phyloP scores from a whole-genome alignment of 1,140 invertebrate genomes.

The Drosophila lacteicornis region DNA sequence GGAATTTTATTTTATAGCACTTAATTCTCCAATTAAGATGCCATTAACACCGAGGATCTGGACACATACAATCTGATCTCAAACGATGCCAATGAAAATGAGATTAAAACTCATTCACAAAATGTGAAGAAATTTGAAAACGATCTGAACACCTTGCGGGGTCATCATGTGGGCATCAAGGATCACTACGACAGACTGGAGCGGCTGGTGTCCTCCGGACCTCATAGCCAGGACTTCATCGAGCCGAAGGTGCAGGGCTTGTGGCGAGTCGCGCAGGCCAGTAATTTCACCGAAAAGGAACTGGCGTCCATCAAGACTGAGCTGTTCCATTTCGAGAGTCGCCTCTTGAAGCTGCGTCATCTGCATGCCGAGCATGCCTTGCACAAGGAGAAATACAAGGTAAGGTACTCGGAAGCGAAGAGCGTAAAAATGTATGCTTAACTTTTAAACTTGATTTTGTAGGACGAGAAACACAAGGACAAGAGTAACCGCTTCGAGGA shows the following conservation, averaged over 20 bases:
- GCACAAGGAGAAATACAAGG: constrained; percentile 88
- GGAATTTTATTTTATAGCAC: not conserved
- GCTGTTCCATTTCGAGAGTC: constrained; percentile 94
- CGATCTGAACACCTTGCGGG: constrained; percentile 90
- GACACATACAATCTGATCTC: constrained; percentile 87
- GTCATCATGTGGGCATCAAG: constrained; percentile 91
- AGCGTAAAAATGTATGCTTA: not conserved
- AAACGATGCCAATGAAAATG: constrained; percentile 78
- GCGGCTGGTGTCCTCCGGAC: constrained; percentile 88
- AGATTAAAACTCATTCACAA: constrained; percentile 76
- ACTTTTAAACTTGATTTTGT: constrained; percentile 20
- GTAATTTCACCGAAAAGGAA: constrained; percentile 93
- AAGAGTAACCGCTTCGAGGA: constrained; percentile 88
- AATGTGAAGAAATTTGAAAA: constrained; percentile 86
- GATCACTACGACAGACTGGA: constrained; percentile 93
- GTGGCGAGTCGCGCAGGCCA: constrained; percentile 92
- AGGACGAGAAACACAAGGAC: constrained; percentile 87
- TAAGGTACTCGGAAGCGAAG: constrained; percentile 75
- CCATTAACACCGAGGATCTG: constrained; percentile 88
- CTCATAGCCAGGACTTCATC: constrained; percentile 93
- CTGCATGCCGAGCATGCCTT: constrained; percentile 91
- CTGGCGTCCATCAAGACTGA: constrained; percentile 94
- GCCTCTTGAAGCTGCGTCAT: constrained; percentile 93
- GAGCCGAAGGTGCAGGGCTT: constrained; percentile 95
- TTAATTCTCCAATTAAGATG: constrained; percentile 73